Conservation (phyloP, 2,888 invertebrate species). For the Oscheius sp. region DNA sequence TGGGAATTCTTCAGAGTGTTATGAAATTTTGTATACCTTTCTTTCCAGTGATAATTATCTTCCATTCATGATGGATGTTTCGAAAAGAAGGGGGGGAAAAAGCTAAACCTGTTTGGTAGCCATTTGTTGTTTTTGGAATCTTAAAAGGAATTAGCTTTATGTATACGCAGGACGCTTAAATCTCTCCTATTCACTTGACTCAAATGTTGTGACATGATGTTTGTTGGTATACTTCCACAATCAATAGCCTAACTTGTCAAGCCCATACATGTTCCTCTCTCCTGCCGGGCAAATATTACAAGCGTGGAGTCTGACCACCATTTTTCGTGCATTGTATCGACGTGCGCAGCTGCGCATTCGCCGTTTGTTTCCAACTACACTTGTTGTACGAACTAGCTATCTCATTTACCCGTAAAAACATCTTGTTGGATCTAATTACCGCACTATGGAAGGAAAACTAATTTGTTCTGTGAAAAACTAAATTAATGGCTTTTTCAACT, state of each 20-base stretch:
- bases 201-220: too few species aligned
- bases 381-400: not conserved
- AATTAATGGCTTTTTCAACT: slow-evolving; percentile 5
- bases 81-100: not conserved
- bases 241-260: too few species aligned
- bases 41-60: not conserved
- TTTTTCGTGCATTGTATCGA: slow-evolving; percentile 29
- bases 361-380: slow-evolving; percentile 14
- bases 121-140: not conserved
- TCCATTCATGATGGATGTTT: slow-evolving; percentile 10
- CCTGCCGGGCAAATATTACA: slow-evolving; percentile 18
- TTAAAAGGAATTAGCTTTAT: not conserved
- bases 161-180: not conserved
- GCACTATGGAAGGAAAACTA: too few species aligned
- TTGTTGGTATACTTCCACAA: too few species aligned
- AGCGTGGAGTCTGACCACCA: slow-evolving; percentile 13
- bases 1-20: not conserved
- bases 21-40: not conserved
- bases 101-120: slow-evolving; percentile 7
- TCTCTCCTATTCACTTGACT: too few species aligned
- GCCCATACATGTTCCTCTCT: too few species aligned
- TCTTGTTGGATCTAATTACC: not conserved
- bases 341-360: slow-evolving; percentile 28
- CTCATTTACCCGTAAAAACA: too few species aligned
- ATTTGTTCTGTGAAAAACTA: too few species aligned